Percentiles rank a stretch among this genome's conserved stretches.
Evolutionary conservation across 2,888 invertebrate genomes (phyloP).

Genomic region (Linyphia triangularis): DNA sequence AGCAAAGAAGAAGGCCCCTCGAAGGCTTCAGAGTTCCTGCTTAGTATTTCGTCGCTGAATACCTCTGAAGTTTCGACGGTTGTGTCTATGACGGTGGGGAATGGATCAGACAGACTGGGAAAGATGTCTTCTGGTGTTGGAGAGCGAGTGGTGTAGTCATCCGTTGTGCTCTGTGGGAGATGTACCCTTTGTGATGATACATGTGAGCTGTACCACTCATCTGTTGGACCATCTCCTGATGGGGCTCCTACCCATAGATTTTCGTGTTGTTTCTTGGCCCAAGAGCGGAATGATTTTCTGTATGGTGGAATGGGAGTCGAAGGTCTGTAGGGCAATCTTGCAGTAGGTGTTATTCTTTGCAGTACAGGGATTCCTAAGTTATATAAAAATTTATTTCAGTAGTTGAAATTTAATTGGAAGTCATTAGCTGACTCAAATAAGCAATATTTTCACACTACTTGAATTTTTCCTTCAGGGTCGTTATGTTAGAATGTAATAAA

Average conservation of each 20-base stretch:
- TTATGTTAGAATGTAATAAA: too few relatives aligned
- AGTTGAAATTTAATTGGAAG: not conserved
- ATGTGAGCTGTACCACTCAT: not conserved
- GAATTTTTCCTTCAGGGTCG: too few relatives aligned
- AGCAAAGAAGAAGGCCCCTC: slow-evolving; percentile 71
- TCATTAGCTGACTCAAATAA: not conserved
- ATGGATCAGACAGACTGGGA: not conserved
- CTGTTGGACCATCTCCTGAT: slow-evolving; percentile 59
- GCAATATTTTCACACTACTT: not conserved
- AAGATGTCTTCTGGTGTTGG: slow-evolving; percentile 48
- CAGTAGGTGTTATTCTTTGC: slow-evolving; percentile 8
- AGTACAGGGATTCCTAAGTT: slow-evolving; percentile 33
- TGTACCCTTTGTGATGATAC: not conserved
- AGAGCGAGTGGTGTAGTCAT: slow-evolving; percentile 24
- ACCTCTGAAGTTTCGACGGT: slow-evolving; percentile 5
- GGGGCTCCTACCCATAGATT: slow-evolving; percentile 23
- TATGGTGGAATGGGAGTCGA: not conserved
- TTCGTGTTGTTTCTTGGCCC: slow-evolving; percentile 43
- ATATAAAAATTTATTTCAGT: not conserved
- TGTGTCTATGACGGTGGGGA: slow-evolving; percentile 52
- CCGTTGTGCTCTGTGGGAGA: not conserved
- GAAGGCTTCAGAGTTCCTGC: slow-evolving; percentile 40
- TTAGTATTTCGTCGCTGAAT: slow-evolving; percentile 27
- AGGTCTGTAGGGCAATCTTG: not conserved
- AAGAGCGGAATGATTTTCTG: slow-evolving; percentile 15